Evolutionary conservation across 2,113 vertebrate genomes (phyloP), one percentile per base, ranked within the genome.

Genomic region (Oncorhynchus nerka): DNA sequence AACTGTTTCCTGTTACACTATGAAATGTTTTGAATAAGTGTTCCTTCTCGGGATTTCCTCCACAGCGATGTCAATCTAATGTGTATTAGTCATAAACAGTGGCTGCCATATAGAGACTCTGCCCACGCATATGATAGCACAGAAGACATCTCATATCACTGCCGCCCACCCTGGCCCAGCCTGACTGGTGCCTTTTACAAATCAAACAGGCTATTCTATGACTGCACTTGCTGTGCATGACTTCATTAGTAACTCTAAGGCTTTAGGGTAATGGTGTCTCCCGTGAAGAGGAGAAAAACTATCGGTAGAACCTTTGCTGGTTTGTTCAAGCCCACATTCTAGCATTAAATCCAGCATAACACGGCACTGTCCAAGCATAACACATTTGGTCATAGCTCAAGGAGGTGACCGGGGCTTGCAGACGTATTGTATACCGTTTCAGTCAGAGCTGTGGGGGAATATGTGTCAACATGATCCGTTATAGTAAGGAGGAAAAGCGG

Each of bases 401-500:
- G 94, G 95, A 95, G 90, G 93, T 94, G 95, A 97, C 95, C 95
- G 9, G 12, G 39, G 39, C 39, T 96, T 96, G 93, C 92, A 95
- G 93, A 94, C 94, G 91, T 67, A 66, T 68, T 71, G 81, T 95
- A 93, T 94, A 94, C 92, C 88, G 87, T 95, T 95, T 95, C 95
- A 92, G 92, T 95, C 95, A 92, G 39, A 45, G 39, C 39, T 45
- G 93, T 94, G 91, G 90, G 94, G 93, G 94, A 94, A 95, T 92
- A 92, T 95, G 94, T 94, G 94, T 95, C 93, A 94, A 95, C 94
- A 95, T 95, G 95, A 95, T 96, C 94, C 95, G 94, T 95, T 95
- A 95, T 95, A 93, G 95, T 94, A 93, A 93, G 93, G 93, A 94
- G 94, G 92, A 95, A 45, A 3, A 9, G 39, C 9, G 2, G 39